Evolutionary conservation across 1,140 invertebrate genomes (phyloP).

Genomic region (Conus ventricosus): DNA sequence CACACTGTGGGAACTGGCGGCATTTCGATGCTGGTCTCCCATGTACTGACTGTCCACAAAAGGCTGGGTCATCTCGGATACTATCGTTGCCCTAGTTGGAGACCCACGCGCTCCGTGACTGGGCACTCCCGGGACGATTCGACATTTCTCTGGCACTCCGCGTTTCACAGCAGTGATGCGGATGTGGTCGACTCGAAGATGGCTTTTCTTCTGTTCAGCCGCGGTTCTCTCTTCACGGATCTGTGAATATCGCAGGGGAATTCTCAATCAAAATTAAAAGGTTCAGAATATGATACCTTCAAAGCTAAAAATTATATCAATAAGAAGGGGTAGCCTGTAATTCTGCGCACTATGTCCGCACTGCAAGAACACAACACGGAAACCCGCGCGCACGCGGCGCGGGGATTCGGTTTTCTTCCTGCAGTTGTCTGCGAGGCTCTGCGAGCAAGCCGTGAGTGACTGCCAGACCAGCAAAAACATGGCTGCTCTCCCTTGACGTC

Average conservation of each 20-base stretch:
- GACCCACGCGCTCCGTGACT: slow-evolving; percentile 67
- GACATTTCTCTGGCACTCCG: slow-evolving; percentile 17
- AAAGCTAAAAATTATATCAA: too few species aligned
- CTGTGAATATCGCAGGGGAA: too few species aligned
- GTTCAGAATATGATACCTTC: too few species aligned
- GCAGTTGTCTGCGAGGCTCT: not conserved
- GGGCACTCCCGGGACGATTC: slow-evolving; percentile 60
- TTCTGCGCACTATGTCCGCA: not conserved
- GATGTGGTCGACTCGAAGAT: not conserved
- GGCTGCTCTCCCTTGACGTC: slow-evolving; percentile 31
- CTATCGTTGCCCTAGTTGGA: slow-evolving; percentile 48
- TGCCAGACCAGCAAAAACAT: slow-evolving; percentile 15
- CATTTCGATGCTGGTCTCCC: slow-evolving; percentile 38
- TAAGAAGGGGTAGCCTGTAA: too few species aligned
- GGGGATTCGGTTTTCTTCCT: not conserved
- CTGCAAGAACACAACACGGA: not conserved
- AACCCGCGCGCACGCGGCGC: not conserved
- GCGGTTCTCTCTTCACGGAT: too few species aligned
- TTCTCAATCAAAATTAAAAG: too few species aligned
- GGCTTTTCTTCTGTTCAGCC: too few species aligned
- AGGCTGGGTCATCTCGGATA: slow-evolving; percentile 60
- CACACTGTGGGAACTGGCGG: slow-evolving; percentile 64
- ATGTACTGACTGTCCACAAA: slow-evolving; percentile 56
- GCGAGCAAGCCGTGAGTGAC: slow-evolving; percentile 21
- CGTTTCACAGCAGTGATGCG: not conserved